Base-by-base conservation (phyloP, 1,140 invertebrate species). In the Planococcus citri region DNA sequence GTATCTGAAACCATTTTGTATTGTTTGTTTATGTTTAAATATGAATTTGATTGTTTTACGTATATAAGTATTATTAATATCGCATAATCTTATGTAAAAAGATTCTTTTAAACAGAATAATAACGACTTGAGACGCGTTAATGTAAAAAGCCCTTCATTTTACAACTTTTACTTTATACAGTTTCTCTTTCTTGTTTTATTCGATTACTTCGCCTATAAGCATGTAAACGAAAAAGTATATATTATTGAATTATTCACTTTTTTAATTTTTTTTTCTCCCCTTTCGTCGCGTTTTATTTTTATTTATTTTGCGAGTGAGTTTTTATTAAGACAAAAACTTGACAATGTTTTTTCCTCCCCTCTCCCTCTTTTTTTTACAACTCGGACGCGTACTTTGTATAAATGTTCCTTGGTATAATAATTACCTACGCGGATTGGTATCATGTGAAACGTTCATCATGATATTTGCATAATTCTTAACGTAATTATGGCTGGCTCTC, bases 151-250 rank as follows among this genome's bases (percentile, higher is more conserved):
- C 21, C 17, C n/a, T n/a, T n/a, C n/a, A 25, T 64, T 27, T 64
- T 64, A 64, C 4, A 25, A 64, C n/a, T 25, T 64, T 58, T 64
- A 51, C n/a, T 51, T n/a, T n/a, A 51, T 51, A 51, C 41, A 64
- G 20, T 64, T 24, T 64, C 20, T 20, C 17, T 60, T 24, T 25
- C 20, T 10, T 27, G 60, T 64, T 64, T 64, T 25, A 25, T 64
- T 27, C 22, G 20, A 51, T 17, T 51, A 51, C n/a, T n/a, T n/a
- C 17, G 41, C 41, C 41, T 51, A 9, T 51, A 51, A 51, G 17
- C 41, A 14, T 51, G 41, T 51, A 51, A 51, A 51, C 41, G 2
- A n/a, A 20, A 37, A 51, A 51, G 41, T 51, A 51, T 51, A 51
- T 33, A 51, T 24, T 64, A 25, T 24, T 27, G 57, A 20, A 9